These are phyloP conservation scores for Idaea aversata DNA, from an alignment of 2,888 invertebrate genomes.

Conservation along the genomic window DNA sequence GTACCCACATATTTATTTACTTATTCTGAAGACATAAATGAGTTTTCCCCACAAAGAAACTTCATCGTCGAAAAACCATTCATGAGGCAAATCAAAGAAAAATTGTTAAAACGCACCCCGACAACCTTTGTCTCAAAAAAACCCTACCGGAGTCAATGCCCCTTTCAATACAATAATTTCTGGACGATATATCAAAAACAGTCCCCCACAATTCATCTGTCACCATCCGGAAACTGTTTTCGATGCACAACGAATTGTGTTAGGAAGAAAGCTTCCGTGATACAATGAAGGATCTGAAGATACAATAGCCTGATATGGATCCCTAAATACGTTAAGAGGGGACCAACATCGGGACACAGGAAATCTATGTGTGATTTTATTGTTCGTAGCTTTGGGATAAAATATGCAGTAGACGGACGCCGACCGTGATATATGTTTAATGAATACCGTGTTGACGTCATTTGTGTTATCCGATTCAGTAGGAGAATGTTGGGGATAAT, in stretches of 20 bases:
- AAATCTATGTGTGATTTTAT: constrained; percentile 35
- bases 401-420: constrained; percentile 28
- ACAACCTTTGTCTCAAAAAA: constrained; percentile 27
- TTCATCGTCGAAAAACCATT: constrained; percentile 1
- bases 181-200: constrained; percentile 51
- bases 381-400: constrained; percentile 32
- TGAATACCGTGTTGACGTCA: constrained; percentile 16
- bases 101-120: constrained; percentile 21
- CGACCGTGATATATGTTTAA: constrained; percentile 24
- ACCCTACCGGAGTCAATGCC: constrained; percentile 29
- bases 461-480: constrained; percentile 17
- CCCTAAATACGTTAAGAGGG: constrained; percentile 35
- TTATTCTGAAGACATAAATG: not conserved
- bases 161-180: constrained; percentile 48
- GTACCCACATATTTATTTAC: not conserved
- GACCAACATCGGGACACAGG: constrained; percentile 29
- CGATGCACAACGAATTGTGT: constrained; percentile 52
- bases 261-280: constrained; percentile 40
- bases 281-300: constrained; percentile 30
- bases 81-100: constrained; percentile 13
- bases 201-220: constrained; percentile 36
- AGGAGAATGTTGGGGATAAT: constrained; percentile 2
- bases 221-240: constrained; percentile 46
- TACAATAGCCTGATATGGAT: constrained; percentile 34
- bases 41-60: not conserved